Percentiles rank a stretch among this genome's conserved stretches.
These are phyloP conservation scores for Eristalis intricaria DNA, from an alignment of 2,888 invertebrate species.

Conservation along the genomic window DNA sequence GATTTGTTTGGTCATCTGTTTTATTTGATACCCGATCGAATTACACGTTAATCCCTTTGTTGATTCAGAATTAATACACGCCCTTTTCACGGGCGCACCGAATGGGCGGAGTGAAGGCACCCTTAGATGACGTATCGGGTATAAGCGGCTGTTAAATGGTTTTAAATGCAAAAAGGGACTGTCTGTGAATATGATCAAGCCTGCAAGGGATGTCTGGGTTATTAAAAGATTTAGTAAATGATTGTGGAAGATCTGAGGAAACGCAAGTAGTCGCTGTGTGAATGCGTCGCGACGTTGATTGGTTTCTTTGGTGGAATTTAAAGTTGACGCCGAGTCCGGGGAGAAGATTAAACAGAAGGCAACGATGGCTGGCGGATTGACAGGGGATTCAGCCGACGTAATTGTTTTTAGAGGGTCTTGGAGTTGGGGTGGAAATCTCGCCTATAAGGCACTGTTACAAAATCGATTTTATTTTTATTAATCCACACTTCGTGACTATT, in stretches of 20 bases:
- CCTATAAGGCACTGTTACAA: too few species aligned
- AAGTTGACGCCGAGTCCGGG: background rate
- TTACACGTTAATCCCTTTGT: slow-evolving; percentile 72
- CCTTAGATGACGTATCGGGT: slow-evolving; percentile 71
- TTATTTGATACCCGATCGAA: slow-evolving; percentile 72
- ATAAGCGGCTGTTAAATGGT: slow-evolving; percentile 60
- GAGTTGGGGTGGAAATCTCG: too few species aligned
- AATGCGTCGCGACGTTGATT: background rate
- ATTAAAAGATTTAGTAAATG: slow-evolving; percentile 44
- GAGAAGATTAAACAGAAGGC: background rate
- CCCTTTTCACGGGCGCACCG: slow-evolving; percentile 30
- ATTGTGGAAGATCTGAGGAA: slow-evolving; percentile 5
- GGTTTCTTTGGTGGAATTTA: background rate
- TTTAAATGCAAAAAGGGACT: slow-evolving; percentile 44
- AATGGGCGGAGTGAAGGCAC: slow-evolving; percentile 11
- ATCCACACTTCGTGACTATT: too few species aligned
- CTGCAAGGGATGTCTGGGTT: slow-evolving; percentile 57
- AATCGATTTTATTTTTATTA: too few species aligned
- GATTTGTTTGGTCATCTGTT: slow-evolving; percentile 72
- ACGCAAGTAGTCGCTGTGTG: background rate
- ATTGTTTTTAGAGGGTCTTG: too few species aligned
- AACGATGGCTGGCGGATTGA: too few species aligned
- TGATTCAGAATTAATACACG: slow-evolving; percentile 69
- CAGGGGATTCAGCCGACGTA: too few species aligned
- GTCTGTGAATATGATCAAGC: slow-evolving; percentile 63